Percentiles rank a stretch among this genome's conserved stretches.
Evolutionary conservation across 2,113 vertebrate species (phyloP).

Genomic region (Cricetomys ansorgei): DNA sequence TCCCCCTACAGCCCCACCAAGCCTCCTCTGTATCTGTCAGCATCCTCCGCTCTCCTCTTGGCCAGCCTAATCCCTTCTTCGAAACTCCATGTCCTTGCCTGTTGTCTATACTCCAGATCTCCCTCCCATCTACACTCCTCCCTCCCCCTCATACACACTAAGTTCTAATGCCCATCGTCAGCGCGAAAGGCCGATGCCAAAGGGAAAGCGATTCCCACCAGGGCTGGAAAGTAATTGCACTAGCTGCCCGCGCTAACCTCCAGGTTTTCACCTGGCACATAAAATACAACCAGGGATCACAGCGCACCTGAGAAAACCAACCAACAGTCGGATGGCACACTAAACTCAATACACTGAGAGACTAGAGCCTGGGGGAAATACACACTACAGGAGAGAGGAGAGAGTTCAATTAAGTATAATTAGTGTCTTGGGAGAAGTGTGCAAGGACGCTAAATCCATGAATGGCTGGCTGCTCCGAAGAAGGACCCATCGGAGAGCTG

Average conservation of each 20-base stretch:
- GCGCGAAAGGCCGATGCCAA: background rate
- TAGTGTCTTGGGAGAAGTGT: background rate
- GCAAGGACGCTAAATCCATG: background rate
- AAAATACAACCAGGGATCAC: background rate
- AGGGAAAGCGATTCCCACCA: background rate
- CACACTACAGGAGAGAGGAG: background rate
- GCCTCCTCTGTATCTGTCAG: background rate
- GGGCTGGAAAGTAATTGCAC: background rate
- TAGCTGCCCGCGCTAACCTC: background rate
- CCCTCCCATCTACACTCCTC: background rate
- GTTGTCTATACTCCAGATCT: background rate
- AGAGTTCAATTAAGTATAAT: conserved; percentile 54
- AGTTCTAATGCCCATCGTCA: background rate
- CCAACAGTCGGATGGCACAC: no score
- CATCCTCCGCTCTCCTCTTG: background rate
- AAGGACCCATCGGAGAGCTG: background rate
- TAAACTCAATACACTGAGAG: background rate
- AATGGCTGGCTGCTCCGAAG: background rate
- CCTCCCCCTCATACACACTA: no score
- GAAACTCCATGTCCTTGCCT: no score
- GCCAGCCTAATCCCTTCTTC: background rate
- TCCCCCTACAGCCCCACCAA: background rate
- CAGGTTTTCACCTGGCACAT: background rate
- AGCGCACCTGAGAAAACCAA: background rate
- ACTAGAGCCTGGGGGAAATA: conserved; percentile 26